Percentiles rank a stretch among this genome's conserved stretches.
Evolutionary conservation across 2,797 vertebrate genomes (phyloP).

Genomic region (Balearica regulorum): DNA sequence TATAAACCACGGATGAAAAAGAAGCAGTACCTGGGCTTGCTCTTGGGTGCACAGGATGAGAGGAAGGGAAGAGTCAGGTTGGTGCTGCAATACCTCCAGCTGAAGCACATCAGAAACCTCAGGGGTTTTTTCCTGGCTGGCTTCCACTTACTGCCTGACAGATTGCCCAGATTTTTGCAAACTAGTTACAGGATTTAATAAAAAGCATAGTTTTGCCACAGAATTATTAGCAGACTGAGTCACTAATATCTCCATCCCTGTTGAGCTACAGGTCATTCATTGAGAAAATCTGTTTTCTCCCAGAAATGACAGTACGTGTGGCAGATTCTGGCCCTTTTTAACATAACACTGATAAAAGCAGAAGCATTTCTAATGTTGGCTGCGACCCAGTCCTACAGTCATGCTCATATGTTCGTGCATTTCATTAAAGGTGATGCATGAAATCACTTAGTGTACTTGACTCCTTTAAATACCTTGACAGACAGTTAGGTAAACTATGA

Average conservation of each 20-base stretch:
- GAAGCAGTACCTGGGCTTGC: background rate
- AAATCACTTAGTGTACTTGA: slow-evolving; percentile 21
- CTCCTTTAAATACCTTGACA: slow-evolving; percentile 25
- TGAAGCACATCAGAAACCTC: background rate
- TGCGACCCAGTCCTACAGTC: background rate
- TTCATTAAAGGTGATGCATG: slow-evolving; percentile 45
- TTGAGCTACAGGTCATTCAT: background rate
- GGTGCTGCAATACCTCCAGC: background rate
- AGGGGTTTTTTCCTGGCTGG: background rate
- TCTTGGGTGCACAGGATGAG: background rate
- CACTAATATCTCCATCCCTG: background rate
- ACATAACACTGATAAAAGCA: background rate
- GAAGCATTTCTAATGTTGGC: slow-evolving; percentile 1
- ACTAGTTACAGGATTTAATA: background rate
- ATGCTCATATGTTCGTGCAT: background rate
- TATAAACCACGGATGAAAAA: background rate
- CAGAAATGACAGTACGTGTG: background rate
- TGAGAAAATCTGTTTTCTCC: background rate
- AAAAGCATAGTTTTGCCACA: background rate
- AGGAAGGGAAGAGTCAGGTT: background rate
- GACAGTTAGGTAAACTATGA: background rate
- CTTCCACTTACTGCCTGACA: background rate
- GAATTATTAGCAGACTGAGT: background rate
- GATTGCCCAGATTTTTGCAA: background rate
- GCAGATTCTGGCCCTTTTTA: slow-evolving; percentile 2